Conservation (phyloP, 1,140 invertebrate genomes). For the Orussus abietinus region DNA sequence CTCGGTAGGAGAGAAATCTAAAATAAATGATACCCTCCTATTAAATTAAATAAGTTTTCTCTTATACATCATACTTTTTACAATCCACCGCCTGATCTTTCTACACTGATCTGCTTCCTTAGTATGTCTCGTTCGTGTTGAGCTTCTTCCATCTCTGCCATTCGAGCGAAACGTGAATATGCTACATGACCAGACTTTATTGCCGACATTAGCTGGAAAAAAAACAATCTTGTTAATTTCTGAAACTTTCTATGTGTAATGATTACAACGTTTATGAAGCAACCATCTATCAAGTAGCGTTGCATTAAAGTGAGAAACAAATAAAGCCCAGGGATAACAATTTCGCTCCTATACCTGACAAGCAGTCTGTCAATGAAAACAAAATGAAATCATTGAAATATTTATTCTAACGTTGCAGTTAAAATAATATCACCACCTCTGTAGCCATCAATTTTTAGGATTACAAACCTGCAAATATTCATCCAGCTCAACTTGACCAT, state of each 20-base stretch:
- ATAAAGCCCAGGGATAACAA: too few relatives aligned
- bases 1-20: too few relatives aligned
- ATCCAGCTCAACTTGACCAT: slow-evolving; percentile 97
- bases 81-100: slow-evolving; percentile 90
- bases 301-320: too few relatives aligned
- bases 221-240: slow-evolving; percentile 17
- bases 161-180: slow-evolving; percentile 86
- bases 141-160: slow-evolving; percentile 86
- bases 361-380: too few relatives aligned
- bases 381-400: too few relatives aligned
- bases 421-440: too few relatives aligned
- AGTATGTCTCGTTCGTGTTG: slow-evolving; percentile 69
- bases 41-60: neutral
- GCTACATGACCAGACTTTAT: slow-evolving; percentile 89
- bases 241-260: too few relatives aligned
- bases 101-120: slow-evolving; percentile 81
- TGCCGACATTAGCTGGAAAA: slow-evolving; percentile 90
- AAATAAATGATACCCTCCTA: neutral
- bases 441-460: too few relatives aligned
- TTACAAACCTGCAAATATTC: slow-evolving; percentile 96
- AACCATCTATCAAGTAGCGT: too few relatives aligned
- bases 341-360: too few relatives aligned
- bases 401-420: too few relatives aligned
- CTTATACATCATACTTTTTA: slow-evolving; percentile 55
- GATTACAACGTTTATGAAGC: too few relatives aligned